Conservation (phyloP, 2,113 vertebrate species). For the Neolamprologus toae region DNA sequence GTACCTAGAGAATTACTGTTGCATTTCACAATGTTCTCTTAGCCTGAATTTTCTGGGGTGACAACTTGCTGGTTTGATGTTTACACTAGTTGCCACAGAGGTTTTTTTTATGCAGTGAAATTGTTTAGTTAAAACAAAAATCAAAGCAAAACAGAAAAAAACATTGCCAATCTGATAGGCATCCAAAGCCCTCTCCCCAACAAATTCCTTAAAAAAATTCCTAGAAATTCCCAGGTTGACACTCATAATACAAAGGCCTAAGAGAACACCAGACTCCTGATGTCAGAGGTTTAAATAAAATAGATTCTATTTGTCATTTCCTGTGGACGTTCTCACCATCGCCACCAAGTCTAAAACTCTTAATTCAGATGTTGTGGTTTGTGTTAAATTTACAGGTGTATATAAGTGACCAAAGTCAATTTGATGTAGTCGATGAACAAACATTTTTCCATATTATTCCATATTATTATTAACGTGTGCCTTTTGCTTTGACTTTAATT, state of each 20-base stretch:
- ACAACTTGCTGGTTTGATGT: neutral
- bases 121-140: neutral
- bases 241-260: neutral
- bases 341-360: neutral
- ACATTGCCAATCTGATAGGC: neutral
- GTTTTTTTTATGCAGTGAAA: neutral
- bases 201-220: neutral
- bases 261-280: neutral
- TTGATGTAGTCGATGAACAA: neutral
- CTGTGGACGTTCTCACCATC: neutral
- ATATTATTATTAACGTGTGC: neutral
- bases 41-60: neutral
- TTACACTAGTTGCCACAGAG: neutral
- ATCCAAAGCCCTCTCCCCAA: neutral
- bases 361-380: neutral
- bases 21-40: neutral
- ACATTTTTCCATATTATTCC: neutral
- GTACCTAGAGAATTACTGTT: neutral
- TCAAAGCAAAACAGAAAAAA: neutral
- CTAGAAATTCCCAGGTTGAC: neutral
- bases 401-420: neutral
- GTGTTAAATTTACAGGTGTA: neutral
- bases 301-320: neutral
- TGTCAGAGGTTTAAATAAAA: neutral
- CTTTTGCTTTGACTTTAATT: neutral